phyloP scores from a whole-genome alignment of 1,140 invertebrate genomes.

The Ostrea denselamellosa region DNA sequence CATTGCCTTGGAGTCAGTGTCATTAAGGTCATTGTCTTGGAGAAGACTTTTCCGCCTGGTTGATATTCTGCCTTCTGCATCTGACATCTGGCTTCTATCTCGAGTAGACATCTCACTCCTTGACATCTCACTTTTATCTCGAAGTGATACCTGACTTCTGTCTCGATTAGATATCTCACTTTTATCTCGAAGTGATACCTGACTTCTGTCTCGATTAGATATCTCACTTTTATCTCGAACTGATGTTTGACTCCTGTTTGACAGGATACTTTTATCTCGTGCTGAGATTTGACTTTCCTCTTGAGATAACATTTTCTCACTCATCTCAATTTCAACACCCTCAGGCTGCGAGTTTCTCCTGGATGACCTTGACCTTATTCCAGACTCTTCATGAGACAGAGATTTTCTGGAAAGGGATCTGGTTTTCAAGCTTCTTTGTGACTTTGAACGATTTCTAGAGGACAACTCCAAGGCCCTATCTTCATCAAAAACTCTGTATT shows the following conservation, averaged over 20 bases:
- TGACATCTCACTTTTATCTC: conserved; percentile 5
- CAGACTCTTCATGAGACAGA: neutral
- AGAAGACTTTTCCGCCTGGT: neutral
- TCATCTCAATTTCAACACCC: conserved; percentile 5
- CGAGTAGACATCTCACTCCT: neutral
- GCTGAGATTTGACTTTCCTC: neutral
- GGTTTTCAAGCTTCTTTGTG: conserved; percentile 47
- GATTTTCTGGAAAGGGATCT: conserved; percentile 35
- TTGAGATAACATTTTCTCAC: neutral
- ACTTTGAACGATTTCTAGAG: conserved; percentile 14
- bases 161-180: neutral
- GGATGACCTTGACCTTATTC: neutral
- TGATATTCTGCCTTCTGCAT: neutral
- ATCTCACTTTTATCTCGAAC: conserved; percentile 1
- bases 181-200: conserved; percentile 7
- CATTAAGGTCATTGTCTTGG: neutral
- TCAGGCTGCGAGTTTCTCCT: neutral
- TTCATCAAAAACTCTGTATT: conserved; percentile 48
- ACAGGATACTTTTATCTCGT: neutral
- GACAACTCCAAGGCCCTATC: conserved; percentile 34
- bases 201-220: neutral
- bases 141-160: neutral
- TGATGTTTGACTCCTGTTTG: neutral
- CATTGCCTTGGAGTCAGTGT: neutral
- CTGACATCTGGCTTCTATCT: neutral